Percentiles rank a stretch among this genome's conserved stretches.
Conservation (phyloP, 2,797 vertebrate species). For the Notoglanidium macrostoma region DNA sequence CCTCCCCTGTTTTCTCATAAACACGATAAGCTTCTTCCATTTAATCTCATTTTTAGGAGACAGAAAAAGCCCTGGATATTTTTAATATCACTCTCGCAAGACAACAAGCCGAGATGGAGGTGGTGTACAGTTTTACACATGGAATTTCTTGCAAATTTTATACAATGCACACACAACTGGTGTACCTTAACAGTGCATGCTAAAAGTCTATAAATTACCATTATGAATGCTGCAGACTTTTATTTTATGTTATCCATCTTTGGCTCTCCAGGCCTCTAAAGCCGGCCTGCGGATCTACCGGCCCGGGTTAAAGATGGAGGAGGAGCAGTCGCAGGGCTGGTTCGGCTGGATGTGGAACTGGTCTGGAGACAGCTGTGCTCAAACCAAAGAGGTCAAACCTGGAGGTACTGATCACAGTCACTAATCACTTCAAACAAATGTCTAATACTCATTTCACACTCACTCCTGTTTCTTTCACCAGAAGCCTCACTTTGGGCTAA, state of each 20-base stretch:
- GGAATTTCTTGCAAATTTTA: background rate
- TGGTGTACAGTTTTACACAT: slow-evolving; percentile 61
- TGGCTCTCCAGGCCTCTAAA: slow-evolving; percentile 81
- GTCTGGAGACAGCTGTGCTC: slow-evolving; percentile 72
- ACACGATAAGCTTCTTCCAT: background rate
- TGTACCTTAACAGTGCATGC: background rate
- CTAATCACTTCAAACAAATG: background rate
- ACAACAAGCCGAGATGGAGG: slow-evolving; percentile 97
- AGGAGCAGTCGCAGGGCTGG: slow-evolving; percentile 89
- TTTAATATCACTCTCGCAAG: slow-evolving; percentile 96
- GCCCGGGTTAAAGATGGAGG: slow-evolving; percentile 86
- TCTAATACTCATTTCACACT: background rate
- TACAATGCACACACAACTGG: too few relatives aligned
- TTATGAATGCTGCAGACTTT: background rate
- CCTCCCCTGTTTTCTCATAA: background rate
- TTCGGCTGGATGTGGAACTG: slow-evolving; percentile 92
- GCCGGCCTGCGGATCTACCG: slow-evolving; percentile 87
- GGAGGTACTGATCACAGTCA: slow-evolving; percentile 74
- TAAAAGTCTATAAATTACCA: background rate
- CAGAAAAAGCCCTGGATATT: slow-evolving; percentile 90
- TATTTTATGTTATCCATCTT: background rate
- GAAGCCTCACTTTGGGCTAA: background rate
- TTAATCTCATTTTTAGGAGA: slow-evolving; percentile 75
- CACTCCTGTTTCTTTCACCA: background rate
- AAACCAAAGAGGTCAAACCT: slow-evolving; percentile 78